These are phyloP conservation scores for Rhagonycha lutea DNA, from an alignment of 2,888 invertebrate genomes.

Conservation along the genomic window DNA sequence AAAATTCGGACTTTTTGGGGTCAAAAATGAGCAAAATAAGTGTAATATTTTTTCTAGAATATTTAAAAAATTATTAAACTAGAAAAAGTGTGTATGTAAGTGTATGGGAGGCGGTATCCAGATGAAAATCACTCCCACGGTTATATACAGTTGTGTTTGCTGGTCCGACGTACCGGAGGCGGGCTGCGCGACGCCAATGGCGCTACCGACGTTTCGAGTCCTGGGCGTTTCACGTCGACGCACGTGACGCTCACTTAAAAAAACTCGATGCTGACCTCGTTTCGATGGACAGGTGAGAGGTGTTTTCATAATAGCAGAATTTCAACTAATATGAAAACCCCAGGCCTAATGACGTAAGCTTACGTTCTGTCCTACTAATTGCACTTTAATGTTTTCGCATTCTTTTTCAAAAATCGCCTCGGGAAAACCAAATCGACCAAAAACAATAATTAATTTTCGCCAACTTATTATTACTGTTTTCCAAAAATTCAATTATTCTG, in stretches of 20 bases:
- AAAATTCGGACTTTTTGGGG: slow-evolving; percentile 22
- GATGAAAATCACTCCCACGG: slow-evolving; percentile 48
- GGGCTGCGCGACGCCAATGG: slow-evolving; percentile 54
- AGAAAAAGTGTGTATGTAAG: slow-evolving; percentile 38
- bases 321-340: slow-evolving; percentile 18
- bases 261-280: slow-evolving; percentile 31
- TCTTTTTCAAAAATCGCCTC: slow-evolving; percentile 17
- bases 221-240: slow-evolving; percentile 52
- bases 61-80: slow-evolving; percentile 35
- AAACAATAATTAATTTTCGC: slow-evolving; percentile 14
- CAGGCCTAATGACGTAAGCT: slow-evolving; percentile 20
- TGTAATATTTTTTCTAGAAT: slow-evolving; percentile 26
- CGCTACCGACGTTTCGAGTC: slow-evolving; percentile 44
- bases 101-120: slow-evolving; percentile 47
- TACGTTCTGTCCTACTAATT: slow-evolving; percentile 20
- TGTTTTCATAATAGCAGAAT: slow-evolving; percentile 27
- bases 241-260: slow-evolving; percentile 44
- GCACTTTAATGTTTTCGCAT: slow-evolving; percentile 23
- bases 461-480: neutral
- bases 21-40: slow-evolving; percentile 11
- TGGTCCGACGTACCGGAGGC: slow-evolving; percentile 48
- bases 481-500: neutral
- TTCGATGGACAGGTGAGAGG: slow-evolving; percentile 32
- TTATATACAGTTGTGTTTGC: slow-evolving; percentile 36
- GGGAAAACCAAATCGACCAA: slow-evolving; percentile 10